A percentile compares a stretch with the other conserved stretches of the same genome.
These are phyloP conservation scores for Cherax destructor DNA, from an alignment of 1,140 invertebrate species.

Conservation along the genomic window DNA sequence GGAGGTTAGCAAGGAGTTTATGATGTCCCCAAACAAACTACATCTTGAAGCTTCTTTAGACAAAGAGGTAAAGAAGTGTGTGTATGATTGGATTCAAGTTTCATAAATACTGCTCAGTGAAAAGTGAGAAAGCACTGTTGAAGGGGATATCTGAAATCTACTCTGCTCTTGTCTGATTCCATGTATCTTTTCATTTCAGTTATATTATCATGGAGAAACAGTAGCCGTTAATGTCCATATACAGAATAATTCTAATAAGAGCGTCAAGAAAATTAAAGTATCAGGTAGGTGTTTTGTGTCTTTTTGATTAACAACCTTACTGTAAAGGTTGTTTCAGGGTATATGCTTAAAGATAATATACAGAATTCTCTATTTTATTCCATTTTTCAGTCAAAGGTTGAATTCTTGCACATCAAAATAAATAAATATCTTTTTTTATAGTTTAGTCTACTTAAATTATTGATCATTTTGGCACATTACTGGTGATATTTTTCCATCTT, in stretches of 20 bases:
- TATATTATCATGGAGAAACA: constrained; percentile 99
- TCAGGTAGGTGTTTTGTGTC: constrained; percentile 78
- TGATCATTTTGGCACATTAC: too few species aligned
- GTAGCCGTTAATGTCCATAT: constrained; percentile 99
- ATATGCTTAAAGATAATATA: too few species aligned
- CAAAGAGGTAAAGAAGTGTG: constrained; percentile 86
- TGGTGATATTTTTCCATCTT: too few species aligned
- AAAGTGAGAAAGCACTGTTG: too few species aligned
- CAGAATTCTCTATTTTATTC: too few species aligned
- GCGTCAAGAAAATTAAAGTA: constrained; percentile 98
- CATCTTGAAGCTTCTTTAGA: constrained; percentile 98
- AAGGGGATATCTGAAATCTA: too few species aligned
- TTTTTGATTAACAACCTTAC: not conserved
- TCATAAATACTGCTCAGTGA: too few species aligned
- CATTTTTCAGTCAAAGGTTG: too few species aligned
- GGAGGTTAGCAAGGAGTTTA: constrained; percentile 98
- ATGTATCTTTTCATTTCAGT: constrained; percentile 76
- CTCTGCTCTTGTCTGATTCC: not conserved
- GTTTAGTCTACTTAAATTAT: too few species aligned
- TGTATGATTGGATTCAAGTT: not conserved
- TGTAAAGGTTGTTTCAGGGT: too few species aligned
- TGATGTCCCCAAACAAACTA: constrained; percentile 99
- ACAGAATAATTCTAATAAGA: constrained; percentile 99
- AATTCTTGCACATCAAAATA: too few species aligned
- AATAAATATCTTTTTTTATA: too few species aligned